Evolutionary conservation across 2,888 invertebrate species (phyloP).

Genomic region (Cheilosia impressa): DNA sequence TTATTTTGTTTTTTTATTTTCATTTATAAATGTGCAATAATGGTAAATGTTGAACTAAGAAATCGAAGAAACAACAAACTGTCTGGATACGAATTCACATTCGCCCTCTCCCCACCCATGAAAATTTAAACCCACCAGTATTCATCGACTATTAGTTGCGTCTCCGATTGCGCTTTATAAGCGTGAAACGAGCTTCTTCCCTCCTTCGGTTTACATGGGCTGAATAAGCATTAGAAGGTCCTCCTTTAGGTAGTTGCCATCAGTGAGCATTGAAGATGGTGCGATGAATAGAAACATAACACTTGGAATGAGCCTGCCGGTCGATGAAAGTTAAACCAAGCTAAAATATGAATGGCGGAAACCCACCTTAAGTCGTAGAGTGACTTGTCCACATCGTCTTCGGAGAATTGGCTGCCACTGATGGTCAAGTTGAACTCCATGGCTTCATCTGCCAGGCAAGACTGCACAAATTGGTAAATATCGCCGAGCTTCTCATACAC

Average conservation of each 20-base stretch:
- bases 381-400: constrained; percentile 88
- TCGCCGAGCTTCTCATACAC: constrained; percentile 91
- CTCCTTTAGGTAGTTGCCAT: constrained; percentile 88
- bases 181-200: constrained; percentile 12
- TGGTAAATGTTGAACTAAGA: constrained; percentile 41
- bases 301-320: constrained; percentile 64
- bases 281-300: constrained; percentile 65
- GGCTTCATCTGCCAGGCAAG: constrained; percentile 88
- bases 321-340: no score
- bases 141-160: not conserved
- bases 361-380: constrained; percentile 87
- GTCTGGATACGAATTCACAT: constrained; percentile 1
- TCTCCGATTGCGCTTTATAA: constrained; percentile 22
- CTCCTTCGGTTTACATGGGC: constrained; percentile 78
- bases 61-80: constrained; percentile 42
- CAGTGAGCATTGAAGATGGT: constrained; percentile 77
- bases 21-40: constrained; percentile 58
- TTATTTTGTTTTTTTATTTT: constrained; percentile 47
- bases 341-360: not conserved
- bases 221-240: constrained; percentile 90
- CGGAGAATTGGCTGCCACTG: constrained; percentile 86
- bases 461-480: constrained; percentile 91
- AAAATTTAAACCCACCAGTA: constrained; percentile 1
- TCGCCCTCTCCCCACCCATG: not conserved
- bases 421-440: constrained; percentile 89